Conservation (phyloP, 2,113 vertebrate species). For the Salminus brasiliensis region DNA sequence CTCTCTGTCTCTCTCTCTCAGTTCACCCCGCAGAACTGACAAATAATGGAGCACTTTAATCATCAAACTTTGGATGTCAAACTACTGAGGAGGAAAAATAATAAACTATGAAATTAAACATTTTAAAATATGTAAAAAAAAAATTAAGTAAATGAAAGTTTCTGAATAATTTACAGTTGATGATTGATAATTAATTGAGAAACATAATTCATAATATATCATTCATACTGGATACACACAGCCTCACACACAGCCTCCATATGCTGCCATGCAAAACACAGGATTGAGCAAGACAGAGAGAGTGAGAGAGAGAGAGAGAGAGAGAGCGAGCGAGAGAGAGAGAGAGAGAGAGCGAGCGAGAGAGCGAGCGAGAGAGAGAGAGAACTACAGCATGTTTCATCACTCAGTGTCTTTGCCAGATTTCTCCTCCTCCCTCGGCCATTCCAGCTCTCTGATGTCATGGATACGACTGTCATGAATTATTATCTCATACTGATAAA, state of each 20-base stretch:
- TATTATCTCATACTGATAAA: conserved; percentile 14
- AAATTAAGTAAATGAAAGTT: too few relatives aligned
- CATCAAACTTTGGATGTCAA: too few relatives aligned
- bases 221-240: too few relatives aligned
- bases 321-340: conserved; percentile 15
- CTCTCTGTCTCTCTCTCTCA: too few relatives aligned
- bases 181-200: too few relatives aligned
- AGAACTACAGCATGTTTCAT: background rate
- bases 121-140: too few relatives aligned
- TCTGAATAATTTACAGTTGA: too few relatives aligned
- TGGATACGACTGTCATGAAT: background rate
- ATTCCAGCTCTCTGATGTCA: conserved; percentile 30
- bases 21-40: too few relatives aligned
- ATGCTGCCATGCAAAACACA: conserved; percentile 29
- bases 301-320: background rate
- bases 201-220: too few relatives aligned
- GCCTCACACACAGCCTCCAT: background rate
- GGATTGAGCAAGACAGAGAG: background rate
- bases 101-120: too few relatives aligned
- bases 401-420: background rate
- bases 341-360: conserved; percentile 4
- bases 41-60: too few relatives aligned
- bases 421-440: background rate
- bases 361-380: background rate
- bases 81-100: too few relatives aligned